Conservation (phyloP, 2,888 invertebrate genomes). For the Crioceris asparagi region DNA sequence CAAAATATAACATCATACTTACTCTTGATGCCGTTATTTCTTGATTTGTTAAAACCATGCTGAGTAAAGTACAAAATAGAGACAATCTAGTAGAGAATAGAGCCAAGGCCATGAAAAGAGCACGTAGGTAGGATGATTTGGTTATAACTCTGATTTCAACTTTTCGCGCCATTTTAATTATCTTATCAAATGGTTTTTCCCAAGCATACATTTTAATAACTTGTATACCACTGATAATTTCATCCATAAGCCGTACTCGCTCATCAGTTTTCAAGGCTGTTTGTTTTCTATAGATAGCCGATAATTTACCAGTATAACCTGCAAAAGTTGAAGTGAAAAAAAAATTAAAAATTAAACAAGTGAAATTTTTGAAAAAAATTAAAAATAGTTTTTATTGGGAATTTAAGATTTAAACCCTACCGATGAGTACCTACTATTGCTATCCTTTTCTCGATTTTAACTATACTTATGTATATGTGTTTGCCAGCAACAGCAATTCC, state of each 20-base stretch:
- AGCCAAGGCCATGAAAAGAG: slow-evolving; percentile 54
- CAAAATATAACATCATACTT: too few species aligned
- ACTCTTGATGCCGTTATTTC: neutral
- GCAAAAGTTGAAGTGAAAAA: slow-evolving; percentile 16
- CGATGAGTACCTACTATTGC: too few species aligned
- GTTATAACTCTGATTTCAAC: slow-evolving; percentile 46
- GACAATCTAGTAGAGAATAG: neutral
- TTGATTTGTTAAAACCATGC: neutral
- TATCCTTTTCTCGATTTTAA: too few species aligned
- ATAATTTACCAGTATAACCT: slow-evolving; percentile 54
- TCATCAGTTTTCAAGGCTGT: slow-evolving; percentile 81
- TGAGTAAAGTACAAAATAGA: neutral
- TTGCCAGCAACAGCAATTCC: too few species aligned
- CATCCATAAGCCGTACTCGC: slow-evolving; percentile 86
- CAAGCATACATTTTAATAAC: too few species aligned
- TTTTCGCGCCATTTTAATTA: slow-evolving; percentile 47
- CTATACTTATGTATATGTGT: too few species aligned
- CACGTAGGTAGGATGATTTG: slow-evolving; percentile 52
- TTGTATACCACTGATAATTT: slow-evolving; percentile 86
- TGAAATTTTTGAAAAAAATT: too few species aligned
- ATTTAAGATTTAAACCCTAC: too few species aligned
- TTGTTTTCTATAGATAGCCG: slow-evolving; percentile 55
- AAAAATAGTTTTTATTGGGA: too few species aligned
- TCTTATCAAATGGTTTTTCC: slow-evolving; percentile 56
- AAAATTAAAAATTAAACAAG: too few species aligned